phyloP scores from a whole-genome alignment of 2,888 invertebrate genomes.

The Plagodis pulveraria region DNA sequence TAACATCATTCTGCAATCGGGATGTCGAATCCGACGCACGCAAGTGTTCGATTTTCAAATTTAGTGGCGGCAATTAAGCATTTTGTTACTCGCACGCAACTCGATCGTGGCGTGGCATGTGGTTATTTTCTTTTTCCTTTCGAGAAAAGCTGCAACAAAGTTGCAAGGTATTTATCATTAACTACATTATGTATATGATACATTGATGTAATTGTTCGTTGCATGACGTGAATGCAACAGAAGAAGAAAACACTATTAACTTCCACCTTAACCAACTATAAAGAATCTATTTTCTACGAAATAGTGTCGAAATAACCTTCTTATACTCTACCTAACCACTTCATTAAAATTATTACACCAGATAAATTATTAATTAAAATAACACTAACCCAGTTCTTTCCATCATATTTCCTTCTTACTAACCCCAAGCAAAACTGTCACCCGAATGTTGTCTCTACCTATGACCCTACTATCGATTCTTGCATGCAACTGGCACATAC shows the following conservation, averaged over 20 bases:
- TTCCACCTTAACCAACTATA: too few species aligned
- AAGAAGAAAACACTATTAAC: too few species aligned
- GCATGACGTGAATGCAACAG: too few species aligned
- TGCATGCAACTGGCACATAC: constrained; percentile 24
- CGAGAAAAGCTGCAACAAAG: constrained; percentile 19
- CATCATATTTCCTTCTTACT: too few species aligned
- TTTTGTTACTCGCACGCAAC: constrained; percentile 33
- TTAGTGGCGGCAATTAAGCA: constrained; percentile 31
- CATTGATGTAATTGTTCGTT: too few species aligned
- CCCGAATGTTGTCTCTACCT: not conserved
- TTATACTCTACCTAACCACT: too few species aligned
- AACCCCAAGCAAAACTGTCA: constrained; percentile 3
- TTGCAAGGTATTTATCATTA: not conserved
- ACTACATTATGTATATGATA: too few species aligned
- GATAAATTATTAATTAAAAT: too few species aligned
- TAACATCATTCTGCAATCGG: constrained; percentile 25
- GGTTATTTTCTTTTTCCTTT: constrained; percentile 5
- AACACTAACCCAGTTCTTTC: too few species aligned
- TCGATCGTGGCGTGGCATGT: constrained; percentile 12
- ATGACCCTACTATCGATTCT: constrained; percentile 24
- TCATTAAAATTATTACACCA: too few species aligned
- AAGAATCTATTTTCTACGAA: too few species aligned
- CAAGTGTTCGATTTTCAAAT: constrained; percentile 35
- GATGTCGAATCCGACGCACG: constrained; percentile 31
- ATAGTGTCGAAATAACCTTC: too few species aligned